phyloP scores from a whole-genome alignment of 2,113 vertebrate genomes.

The Egretta garzetta region DNA sequence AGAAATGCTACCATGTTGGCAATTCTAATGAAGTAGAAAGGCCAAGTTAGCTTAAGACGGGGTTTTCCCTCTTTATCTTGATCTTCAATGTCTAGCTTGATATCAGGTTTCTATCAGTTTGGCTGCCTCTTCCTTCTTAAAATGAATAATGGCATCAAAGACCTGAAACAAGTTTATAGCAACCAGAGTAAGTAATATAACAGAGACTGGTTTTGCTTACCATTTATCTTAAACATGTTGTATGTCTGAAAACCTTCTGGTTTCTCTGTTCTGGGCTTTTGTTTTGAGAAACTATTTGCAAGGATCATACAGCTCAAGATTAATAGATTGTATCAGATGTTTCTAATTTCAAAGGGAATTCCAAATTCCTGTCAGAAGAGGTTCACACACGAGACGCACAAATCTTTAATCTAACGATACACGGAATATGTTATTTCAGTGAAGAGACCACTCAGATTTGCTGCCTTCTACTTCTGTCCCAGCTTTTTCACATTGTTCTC shows the following conservation, averaged over 20 bases:
- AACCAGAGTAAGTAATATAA: not conserved
- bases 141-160: conserved; percentile 76
- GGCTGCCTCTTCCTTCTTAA: conserved; percentile 72
- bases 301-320: not conserved
- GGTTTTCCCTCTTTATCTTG: conserved; percentile 70
- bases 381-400: not conserved
- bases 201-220: not conserved
- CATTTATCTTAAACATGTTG: not conserved
- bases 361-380: not conserved
- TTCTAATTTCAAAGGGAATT: not conserved
- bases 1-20: not conserved
- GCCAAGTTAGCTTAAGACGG: conserved; percentile 64
- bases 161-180: conserved; percentile 26
- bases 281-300: not conserved
- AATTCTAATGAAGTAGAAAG: not conserved
- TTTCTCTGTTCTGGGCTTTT: not conserved
- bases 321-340: not conserved
- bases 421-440: not conserved
- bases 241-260: not conserved
- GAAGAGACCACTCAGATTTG: not conserved
- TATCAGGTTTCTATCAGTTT: conserved; percentile 71
- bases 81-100: conserved; percentile 67
- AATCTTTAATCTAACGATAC: not conserved
- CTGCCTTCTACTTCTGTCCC: not conserved
- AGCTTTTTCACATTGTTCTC: not conserved